Conservation (phyloP, 2,797 vertebrate species). For the Malacoraja senta region DNA sequence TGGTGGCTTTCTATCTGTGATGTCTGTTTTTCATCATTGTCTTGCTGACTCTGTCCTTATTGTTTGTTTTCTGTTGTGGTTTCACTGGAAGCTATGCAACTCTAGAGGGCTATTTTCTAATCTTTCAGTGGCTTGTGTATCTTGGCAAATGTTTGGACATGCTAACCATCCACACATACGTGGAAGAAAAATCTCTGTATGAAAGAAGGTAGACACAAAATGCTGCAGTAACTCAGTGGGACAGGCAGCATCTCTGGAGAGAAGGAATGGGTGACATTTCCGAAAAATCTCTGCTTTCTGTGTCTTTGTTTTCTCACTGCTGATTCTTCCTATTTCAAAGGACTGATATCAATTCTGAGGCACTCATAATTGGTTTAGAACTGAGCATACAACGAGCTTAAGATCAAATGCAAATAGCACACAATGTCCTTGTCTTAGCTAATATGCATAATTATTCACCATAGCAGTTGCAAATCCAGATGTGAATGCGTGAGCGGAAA, state of each 20-base stretch:
- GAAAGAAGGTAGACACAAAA: no score
- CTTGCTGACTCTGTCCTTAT: neutral
- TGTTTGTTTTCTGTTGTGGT: neutral
- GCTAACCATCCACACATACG: no score
- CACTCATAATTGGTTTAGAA: neutral
- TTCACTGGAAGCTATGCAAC: neutral
- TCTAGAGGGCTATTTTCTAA: constrained; percentile 10
- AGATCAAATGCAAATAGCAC: neutral
- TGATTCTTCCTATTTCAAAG: neutral
- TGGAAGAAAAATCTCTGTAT: no score
- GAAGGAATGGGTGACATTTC: no score
- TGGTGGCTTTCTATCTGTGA: constrained; percentile 8
- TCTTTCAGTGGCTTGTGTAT: neutral
- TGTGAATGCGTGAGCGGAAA: neutral
- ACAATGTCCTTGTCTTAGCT: neutral
- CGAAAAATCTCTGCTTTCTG: neutral
- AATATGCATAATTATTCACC: neutral
- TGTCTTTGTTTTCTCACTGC: neutral
- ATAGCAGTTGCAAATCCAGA: neutral
- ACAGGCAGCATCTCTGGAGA: no score
- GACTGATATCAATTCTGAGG: neutral
- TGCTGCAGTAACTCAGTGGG: no score
- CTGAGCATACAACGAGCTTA: no score
- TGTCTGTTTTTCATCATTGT: neutral
- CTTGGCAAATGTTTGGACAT: neutral